Percentiles rank a stretch among this genome's conserved stretches.
These are phyloP conservation scores for Steatocranus sp. DNA, from an alignment of 2,797 vertebrate species.

Conservation along the genomic window DNA sequence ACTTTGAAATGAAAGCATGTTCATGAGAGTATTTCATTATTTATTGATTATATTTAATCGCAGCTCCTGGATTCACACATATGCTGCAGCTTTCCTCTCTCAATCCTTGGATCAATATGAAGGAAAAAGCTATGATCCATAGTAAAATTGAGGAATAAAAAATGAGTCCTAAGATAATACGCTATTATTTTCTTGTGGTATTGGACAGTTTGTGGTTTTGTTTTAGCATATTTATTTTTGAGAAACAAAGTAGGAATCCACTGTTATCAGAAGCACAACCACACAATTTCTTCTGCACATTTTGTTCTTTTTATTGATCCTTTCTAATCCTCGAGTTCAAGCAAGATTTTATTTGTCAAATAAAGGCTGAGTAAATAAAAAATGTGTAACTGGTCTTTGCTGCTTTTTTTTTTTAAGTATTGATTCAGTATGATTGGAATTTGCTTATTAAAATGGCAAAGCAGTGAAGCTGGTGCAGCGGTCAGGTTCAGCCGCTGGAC, in stretches of 20 bases:
- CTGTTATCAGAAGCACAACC: not conserved
- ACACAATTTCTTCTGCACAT: not conserved
- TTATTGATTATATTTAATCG: constrained; percentile 34
- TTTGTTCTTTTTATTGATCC: not conserved
- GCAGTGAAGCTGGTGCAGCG: not conserved
- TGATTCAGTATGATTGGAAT: not conserved
- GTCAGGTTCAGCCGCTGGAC: not conserved
- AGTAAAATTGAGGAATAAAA: constrained; percentile 15
- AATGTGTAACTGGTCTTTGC: not conserved
- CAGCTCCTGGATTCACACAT: not conserved
- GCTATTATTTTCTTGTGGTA: not conserved
- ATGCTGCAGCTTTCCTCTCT: not conserved
- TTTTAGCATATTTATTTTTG: not conserved
- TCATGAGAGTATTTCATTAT: constrained; percentile 37
- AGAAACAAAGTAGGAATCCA: not conserved
- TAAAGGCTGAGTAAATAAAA: not conserved
- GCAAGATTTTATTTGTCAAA: not conserved
- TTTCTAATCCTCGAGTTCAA: not conserved
- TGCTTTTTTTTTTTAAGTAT: not conserved
- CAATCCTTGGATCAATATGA: constrained; percentile 1
- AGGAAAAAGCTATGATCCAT: not conserved
- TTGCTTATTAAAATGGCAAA: not conserved
- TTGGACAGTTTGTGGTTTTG: not conserved
- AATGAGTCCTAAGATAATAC: not conserved
- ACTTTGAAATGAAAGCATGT: not conserved